These are phyloP conservation scores for Astyanax mexicanus DNA, from an alignment of 2,797 vertebrate genomes.

Conservation along the genomic window DNA sequence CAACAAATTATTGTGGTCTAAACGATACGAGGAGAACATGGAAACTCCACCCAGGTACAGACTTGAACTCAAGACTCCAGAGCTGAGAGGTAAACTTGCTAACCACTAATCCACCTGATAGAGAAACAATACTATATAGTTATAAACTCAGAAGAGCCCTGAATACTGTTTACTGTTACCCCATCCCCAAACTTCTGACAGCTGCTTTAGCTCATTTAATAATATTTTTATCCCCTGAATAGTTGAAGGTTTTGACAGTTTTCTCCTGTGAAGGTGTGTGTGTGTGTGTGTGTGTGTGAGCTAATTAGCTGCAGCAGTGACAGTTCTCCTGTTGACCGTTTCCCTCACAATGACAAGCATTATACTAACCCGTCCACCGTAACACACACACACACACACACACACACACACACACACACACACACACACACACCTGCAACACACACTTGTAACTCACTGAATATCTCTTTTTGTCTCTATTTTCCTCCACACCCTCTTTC, in stretches of 20 bases:
- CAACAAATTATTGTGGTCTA: too few relatives aligned
- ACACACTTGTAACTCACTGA: too few relatives aligned
- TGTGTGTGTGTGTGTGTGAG: not conserved
- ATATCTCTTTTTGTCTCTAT: conserved; percentile 29
- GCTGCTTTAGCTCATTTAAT: not conserved
- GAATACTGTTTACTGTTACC: too few relatives aligned
- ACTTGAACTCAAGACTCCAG: too few relatives aligned
- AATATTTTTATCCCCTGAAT: not conserved
- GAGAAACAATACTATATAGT: too few relatives aligned
- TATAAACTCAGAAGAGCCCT: too few relatives aligned
- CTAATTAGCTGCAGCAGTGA: not conserved
- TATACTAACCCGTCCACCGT: not conserved
- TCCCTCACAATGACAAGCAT: not conserved
- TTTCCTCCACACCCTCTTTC: not conserved
- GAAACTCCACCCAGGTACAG: too few relatives aligned
- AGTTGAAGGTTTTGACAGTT: not conserved
- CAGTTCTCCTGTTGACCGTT: not conserved
- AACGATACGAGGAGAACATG: too few relatives aligned
- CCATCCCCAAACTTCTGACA: not conserved
- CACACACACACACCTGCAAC: too few relatives aligned
- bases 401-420: too few relatives aligned
- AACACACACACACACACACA: not conserved
- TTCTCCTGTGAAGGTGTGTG: not conserved
- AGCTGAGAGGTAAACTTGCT: too few relatives aligned
- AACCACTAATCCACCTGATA: too few relatives aligned